Base-by-base conservation (phyloP, 2,888 invertebrate genomes). In the Lithosia quadra region DNA sequence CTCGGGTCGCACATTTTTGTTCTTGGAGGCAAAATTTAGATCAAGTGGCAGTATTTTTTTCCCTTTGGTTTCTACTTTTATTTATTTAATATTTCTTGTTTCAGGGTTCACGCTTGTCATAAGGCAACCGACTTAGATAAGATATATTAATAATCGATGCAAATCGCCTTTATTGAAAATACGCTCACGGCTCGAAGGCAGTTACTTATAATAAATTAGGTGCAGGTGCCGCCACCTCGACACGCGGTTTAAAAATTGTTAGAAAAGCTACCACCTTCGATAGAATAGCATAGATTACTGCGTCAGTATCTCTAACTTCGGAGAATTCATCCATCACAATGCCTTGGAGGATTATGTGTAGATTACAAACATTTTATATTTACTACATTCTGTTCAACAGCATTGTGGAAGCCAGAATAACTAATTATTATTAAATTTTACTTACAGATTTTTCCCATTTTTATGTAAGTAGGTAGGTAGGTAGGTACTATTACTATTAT, bases 131-230 rank as follows among this genome's bases (percentile, higher is more conserved):
- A 49, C 5, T n/a, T n/a, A 8, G 43, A 5, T 43, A 18, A 5
- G 43, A 18, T 43, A 43, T n/a, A n/a, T n/a, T 49, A 49, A n/a
- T 43, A 77, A 80, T n/a, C 49, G 49, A 87, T 87, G 82, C 83
- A 86, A 85, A 88, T 86, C 78, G 80, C 69, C 69, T 77, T 82
- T 82, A 84, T 84, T 86, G 84, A 85, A 87, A 88, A 84, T 82
- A 78, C 83, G 74, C 77, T 81, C 75, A 62, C 71, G 71, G 56
- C 56, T 60, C 64, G 69, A 76, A 70, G 67, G 76, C 78, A 79
- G 72, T 81, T 74, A 75, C 83, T 82, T 80, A 85, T 84, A 83
- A 89, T 90, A 91, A 89, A 91, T 91, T 87, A 87, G 80, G 81
- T 84, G 87, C 88, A 90, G 89, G 84, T 88, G 88, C 80, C 81